A percentile compares a stretch with the other conserved stretches of the same genome.
These are phyloP conservation scores for Chrysolina americana DNA, from an alignment of 2,888 invertebrate genomes.

Conservation along the genomic window DNA sequence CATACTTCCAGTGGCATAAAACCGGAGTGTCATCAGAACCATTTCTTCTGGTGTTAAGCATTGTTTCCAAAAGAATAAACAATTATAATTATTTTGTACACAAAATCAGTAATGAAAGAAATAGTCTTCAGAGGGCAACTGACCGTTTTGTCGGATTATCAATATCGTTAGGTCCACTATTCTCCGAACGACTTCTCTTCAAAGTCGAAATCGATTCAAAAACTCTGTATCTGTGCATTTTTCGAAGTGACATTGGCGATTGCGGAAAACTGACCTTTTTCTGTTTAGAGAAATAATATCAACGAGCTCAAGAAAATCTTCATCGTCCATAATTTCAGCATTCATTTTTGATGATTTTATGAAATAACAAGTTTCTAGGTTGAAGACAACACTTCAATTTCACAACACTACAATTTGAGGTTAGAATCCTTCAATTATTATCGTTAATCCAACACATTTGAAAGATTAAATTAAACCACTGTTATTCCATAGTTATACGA, in stretches of 20 bases:
- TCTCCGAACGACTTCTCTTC: no score
- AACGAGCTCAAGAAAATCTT: no score
- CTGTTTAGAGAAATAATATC: no score
- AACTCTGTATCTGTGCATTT: not conserved
- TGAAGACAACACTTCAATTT: not conserved
- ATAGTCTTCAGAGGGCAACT: not conserved
- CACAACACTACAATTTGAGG: not conserved
- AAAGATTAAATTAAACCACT: not conserved
- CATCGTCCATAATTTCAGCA: no score
- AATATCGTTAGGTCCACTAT: not conserved
- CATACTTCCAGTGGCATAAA: constrained; percentile 24
- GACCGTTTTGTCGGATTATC: not conserved
- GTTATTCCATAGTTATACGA: not conserved
- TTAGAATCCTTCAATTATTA: not conserved
- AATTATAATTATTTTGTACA: not conserved
- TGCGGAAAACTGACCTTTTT: no score
- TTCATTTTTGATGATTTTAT: not conserved
- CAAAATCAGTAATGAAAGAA: no score
- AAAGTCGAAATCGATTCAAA: no score
- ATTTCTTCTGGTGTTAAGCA: constrained; percentile 15
- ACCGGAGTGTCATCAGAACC: constrained; percentile 22
- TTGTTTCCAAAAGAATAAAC: not conserved
- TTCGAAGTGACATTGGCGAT: not conserved
- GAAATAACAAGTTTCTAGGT: not conserved
- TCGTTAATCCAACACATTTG: not conserved